phyloP scores from a whole-genome alignment of 2,888 invertebrate genomes.

The Lepidonotus clava region DNA sequence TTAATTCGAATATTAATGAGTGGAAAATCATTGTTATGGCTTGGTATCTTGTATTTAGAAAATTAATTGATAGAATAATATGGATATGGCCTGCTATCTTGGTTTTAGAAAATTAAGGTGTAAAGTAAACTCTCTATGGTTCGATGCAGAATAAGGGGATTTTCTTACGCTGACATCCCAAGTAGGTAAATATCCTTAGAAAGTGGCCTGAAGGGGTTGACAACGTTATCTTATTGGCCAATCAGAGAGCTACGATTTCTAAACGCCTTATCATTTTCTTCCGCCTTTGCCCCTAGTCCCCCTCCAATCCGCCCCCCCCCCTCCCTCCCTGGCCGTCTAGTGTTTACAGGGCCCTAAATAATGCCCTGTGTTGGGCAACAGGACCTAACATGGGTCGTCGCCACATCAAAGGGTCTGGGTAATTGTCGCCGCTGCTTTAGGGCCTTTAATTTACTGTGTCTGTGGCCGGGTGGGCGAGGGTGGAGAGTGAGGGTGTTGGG shows the following conservation, averaged over 20 bases:
- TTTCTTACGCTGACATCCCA: too few species aligned
- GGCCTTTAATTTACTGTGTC: slow-evolving; percentile 19
- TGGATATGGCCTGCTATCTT: too few species aligned
- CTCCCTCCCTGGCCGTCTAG: not conserved
- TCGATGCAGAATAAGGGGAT: too few species aligned
- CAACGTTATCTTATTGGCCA: not conserved
- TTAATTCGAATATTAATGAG: too few species aligned
- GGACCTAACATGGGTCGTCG: not conserved
- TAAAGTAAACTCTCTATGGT: too few species aligned
- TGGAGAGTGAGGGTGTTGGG: not conserved
- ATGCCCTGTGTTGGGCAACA: slow-evolving; percentile 25
- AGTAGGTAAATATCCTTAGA: too few species aligned
- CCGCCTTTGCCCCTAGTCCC: too few species aligned
- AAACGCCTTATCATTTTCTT: not conserved
- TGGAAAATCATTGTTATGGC: too few species aligned
- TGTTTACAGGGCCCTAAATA: slow-evolving; percentile 24
- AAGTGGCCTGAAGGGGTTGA: too few species aligned
- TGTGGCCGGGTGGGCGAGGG: not conserved
- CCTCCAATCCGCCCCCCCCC: not conserved
- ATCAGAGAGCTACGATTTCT: not conserved
- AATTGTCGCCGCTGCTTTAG: slow-evolving; percentile 26
- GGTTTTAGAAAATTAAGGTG: too few species aligned
- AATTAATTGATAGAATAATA: too few species aligned
- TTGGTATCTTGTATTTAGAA: too few species aligned
- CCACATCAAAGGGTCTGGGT: not conserved